Base-by-base conservation (phyloP, 2,113 vertebrate genomes). In the Sinocyclocheilus maitianheensis region DNA sequence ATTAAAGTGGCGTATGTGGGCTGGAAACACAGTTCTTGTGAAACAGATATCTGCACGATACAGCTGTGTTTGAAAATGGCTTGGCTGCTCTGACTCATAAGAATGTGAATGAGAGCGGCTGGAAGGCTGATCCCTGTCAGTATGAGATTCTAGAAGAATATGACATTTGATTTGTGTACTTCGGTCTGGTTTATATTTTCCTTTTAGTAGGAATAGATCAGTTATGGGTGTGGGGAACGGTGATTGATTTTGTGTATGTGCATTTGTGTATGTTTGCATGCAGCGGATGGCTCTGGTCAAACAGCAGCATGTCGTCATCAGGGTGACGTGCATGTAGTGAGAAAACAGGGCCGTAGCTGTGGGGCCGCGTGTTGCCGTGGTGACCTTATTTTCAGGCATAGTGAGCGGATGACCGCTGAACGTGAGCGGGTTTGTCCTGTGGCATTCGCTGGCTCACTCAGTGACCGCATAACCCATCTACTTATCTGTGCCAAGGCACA, bases 381-480 rank as follows among this genome's bases (percentile, higher is more conserved):
- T 88, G 89, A 90, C 87, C 80, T 90, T 90, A 88, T 90, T 90
- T 90, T 87, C 80, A 90, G 22, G 83, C 85, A 65, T 60, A 88
- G 71, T 77, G 79, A 85, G 74, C 37, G 24, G 78, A 88, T 87
- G 87, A 77, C 76, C 85, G 69, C 81, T 87, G 85, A 87, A 87
- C 81, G 37, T 72, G 12, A 14, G 81, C 16, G 26, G 43, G 43
- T 78, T 30, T 87, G 60, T 87, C 88, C 86, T 84, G 58, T 8
- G 76, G 76, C 53, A 71, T 74, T 72, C 1, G 43, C 48, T 78
- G 77, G 58, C 26, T 89, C 86, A 87, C 67, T 86, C 84, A 81
- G 51, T 83, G 51, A 86, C 71, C 74, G 58, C 67, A 80, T 72
- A 20, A 53, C 84, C 75, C 80, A 83, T 77, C 85, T 74, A 76